Evolutionary conservation across 1,140 invertebrate species (phyloP), one percentile per base, ranked within the genome.

Genomic region (Drosophila lacertosa): DNA sequence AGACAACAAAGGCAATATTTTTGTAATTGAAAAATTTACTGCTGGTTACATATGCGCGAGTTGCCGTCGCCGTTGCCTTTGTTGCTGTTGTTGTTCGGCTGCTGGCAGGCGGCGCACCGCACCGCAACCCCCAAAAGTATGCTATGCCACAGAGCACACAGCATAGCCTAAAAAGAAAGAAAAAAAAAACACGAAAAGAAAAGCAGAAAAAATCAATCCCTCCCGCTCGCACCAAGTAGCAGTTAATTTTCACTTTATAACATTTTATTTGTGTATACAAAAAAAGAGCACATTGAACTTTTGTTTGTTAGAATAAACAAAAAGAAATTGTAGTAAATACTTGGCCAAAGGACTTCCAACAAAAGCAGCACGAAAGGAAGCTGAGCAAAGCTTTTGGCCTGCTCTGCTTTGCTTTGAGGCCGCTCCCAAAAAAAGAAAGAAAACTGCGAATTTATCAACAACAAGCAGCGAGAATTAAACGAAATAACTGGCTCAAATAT

Each of bases 201-300:
- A 20, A 15, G 37, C n/a, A n/a, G 48, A 71, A 74, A 88, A 81
- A 88, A 82, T 72, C 77, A 88, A 77, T 75, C 63, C 58, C 71
- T 60, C 63, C 22, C 44, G 35, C 65, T 40, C 24, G 24, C 58
- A 66, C 45, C 40, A 57, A 58, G 63, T 44, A 39, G 22, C 54
- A 65, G 51, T 44, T 55, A 59, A 62, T 53, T 68, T 76, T 58
- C 29, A 9, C 54, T 62, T 33, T 22, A 57, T 55, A 33, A 37
- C 60, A 66, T 66, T 37, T 20, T 13, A 11, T 55, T 39, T 51
- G n/a, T n/a, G n/a, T n/a, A n/a, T n/a, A n/a, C n/a, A n/a, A 26
- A 37, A 32, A 47, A 47, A 47, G 29, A 33, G 18, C 11, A 18
- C 11, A 50, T n/a, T 20, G 3, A 35, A 51, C 16, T 20, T 20